Evolutionary conservation across 1,140 invertebrate genomes (phyloP).

Genomic region (Ceratosolen solmsi): DNA sequence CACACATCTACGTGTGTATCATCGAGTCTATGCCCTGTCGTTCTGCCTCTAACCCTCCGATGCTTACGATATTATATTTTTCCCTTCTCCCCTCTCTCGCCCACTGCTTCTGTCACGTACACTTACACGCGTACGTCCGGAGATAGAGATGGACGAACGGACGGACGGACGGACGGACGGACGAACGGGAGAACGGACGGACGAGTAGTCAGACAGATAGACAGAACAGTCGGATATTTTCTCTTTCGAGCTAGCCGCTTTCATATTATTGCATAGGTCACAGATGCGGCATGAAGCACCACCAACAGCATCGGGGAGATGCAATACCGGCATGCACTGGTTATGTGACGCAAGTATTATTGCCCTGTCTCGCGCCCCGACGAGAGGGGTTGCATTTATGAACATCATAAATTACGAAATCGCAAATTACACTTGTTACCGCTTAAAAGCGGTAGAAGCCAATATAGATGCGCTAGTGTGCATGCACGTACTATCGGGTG

Average conservation of each 20-base stretch:
- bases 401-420: slow-evolving; percentile 52
- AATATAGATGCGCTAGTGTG: neutral
- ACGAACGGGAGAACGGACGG: no score
- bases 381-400: slow-evolving; percentile 44
- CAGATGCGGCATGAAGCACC: slow-evolving; percentile 31
- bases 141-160: no score
- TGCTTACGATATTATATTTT: slow-evolving; percentile 20
- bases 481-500: neutral
- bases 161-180: no score
- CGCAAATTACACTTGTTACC: slow-evolving; percentile 53
- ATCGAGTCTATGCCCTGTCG: neutral
- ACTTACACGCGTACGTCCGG: no score
- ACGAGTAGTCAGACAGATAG: no score
- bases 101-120: neutral
- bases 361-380: slow-evolving; percentile 34
- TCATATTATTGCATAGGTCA: slow-evolving; percentile 43
- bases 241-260: neutral
- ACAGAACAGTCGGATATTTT: no score
- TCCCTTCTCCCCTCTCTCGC: slow-evolving; percentile 10
- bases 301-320: neutral
- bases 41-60: neutral
- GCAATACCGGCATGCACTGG: slow-evolving; percentile 31
- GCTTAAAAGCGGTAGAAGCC: neutral
- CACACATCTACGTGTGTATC: slow-evolving; percentile 3
- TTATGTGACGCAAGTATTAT: slow-evolving; percentile 41